phyloP scores from a whole-genome alignment of 2,113 vertebrate genomes.

The Odocoileus virginianus region DNA sequence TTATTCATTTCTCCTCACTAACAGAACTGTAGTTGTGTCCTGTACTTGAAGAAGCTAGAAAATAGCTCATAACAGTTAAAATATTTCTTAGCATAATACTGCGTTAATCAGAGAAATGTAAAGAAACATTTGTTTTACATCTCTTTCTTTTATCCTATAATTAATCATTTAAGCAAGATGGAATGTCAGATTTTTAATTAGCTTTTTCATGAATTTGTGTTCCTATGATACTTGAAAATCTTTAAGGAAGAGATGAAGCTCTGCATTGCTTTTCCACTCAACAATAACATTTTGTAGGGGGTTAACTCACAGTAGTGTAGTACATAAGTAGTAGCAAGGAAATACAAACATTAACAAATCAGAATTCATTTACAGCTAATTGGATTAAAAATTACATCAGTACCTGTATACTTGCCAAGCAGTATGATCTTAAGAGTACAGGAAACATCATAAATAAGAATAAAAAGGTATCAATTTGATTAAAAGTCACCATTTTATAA shows the following conservation, averaged over 20 bases:
- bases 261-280: background rate
- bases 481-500: slow-evolving; percentile 34
- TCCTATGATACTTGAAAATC: slow-evolving; percentile 58
- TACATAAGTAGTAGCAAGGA: background rate
- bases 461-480: background rate
- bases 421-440: slow-evolving; percentile 8
- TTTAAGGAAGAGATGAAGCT: background rate
- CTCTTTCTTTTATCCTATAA: background rate
- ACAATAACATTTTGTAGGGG: background rate
- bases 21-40: background rate
- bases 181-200: background rate
- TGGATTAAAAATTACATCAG: background rate
- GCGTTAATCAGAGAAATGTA: background rate
- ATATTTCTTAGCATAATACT: slow-evolving; percentile 10
- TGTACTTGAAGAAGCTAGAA: slow-evolving; percentile 41
- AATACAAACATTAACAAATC: background rate
- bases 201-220: background rate
- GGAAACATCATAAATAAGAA: background rate
- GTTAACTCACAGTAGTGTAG: background rate
- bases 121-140: background rate
- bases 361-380: slow-evolving; percentile 18
- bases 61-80: background rate
- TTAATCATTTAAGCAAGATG: slow-evolving; percentile 34
- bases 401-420: background rate
- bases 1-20: slow-evolving; percentile 23